Conservation (phyloP, 2,888 invertebrate species). For the Cosmia pyralina region DNA sequence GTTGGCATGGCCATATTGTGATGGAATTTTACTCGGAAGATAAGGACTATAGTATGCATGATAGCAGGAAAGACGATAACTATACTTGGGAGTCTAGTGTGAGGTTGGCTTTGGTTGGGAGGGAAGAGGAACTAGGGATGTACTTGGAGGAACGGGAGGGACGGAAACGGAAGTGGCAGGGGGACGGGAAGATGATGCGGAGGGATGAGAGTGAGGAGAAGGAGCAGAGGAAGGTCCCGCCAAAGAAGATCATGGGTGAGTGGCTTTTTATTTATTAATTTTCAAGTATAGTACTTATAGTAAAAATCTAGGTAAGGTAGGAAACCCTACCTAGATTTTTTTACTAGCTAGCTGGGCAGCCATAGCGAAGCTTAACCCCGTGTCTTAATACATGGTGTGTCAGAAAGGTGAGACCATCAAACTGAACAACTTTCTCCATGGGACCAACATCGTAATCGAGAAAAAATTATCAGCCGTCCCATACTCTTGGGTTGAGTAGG, state of each 20-base stretch:
- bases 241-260: conserved; percentile 87
- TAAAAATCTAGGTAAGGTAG: too few species aligned
- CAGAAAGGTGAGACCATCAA: too few species aligned
- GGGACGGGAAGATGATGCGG: conserved; percentile 80
- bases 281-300: not conserved
- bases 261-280: conserved; percentile 44
- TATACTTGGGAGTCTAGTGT: conserved; percentile 85
- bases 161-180: conserved; percentile 87
- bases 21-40: conserved; percentile 81
- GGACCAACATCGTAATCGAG: too few species aligned
- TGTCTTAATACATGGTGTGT: not conserved
- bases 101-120: conserved; percentile 77
- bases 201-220: conserved; percentile 82
- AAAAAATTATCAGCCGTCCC: too few species aligned
- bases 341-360: not conserved
- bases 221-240: conserved; percentile 84
- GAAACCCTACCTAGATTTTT: not conserved
- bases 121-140: conserved; percentile 84
- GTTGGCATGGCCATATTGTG: conserved; percentile 77
- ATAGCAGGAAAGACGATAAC: conserved; percentile 79
- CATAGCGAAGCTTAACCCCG: not conserved
- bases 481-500: too few species aligned
- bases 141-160: conserved; percentile 85
- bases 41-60: conserved; percentile 82
- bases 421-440: too few species aligned